Evolutionary conservation across 2,113 vertebrate species (phyloP), one percentile per base, ranked within the genome.

Genomic region (Tachysurus vachellii): DNA sequence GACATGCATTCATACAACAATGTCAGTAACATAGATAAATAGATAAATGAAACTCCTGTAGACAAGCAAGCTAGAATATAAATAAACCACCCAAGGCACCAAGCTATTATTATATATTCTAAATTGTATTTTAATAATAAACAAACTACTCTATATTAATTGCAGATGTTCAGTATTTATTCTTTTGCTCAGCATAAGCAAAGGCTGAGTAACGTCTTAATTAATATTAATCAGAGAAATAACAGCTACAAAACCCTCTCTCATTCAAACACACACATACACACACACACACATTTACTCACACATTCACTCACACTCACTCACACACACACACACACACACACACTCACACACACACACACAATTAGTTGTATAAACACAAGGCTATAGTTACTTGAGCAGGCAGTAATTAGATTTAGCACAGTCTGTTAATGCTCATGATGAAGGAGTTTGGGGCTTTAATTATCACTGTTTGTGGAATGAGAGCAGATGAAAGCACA

Each of bases 401-500:
- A 66, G 56, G 80, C 21, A 80, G 42, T 77, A 83, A 83, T 87
- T 87, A 66, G 81, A 87, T 83, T 87, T 19, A 62, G 64, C 66
- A 0, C 21, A 73, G 80, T 12, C 59, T 77, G 23, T 77, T 44
- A 28, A 70, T 5, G 66, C 36, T 82, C 23, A 13, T 82, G 50
- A 62, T 84, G 59, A 82, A 76, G 71, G 66, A 23, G 11, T 7
- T 64, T 81, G 50, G 56, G 44, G 42, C 71, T 86, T 84, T 83
- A 12, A 76, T 50, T 21, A 50, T 82, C n/a, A 47, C 76, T 28
- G 2, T 77, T 71, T 89, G 83, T 85, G 84, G 50, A 83, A 42
- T 79, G 70, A 56, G 28, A 36, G 19, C 61, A 86, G 80, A 89
- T 86, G 54, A 89, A 86, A 83, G 80, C 44, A 17, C 70, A 80